A percentile compares a stretch with the other conserved stretches of the same genome.
Conservation (phyloP, 2,888 invertebrate genomes). For the Amiota mariae region DNA sequence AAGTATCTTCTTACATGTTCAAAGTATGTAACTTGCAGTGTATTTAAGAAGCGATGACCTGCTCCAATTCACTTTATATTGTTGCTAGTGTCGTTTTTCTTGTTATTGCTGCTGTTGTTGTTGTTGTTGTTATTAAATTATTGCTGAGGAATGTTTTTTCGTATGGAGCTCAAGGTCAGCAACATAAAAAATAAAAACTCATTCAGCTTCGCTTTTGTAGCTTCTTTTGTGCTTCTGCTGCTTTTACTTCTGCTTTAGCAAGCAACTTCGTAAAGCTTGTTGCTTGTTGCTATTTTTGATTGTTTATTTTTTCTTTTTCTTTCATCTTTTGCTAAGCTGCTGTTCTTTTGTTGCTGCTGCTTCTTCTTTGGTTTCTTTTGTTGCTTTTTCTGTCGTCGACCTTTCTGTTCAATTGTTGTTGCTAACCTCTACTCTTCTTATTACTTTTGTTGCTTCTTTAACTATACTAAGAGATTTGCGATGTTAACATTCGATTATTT, state of each 20-base stretch:
- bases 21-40: neutral
- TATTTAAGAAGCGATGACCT: slow-evolving; percentile 51
- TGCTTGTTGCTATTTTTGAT: neutral
- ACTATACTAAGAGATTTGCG: neutral
- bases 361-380: slow-evolving; percentile 24
- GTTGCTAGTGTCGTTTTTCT: slow-evolving; percentile 12
- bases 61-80: slow-evolving; percentile 59
- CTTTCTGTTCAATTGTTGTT: slow-evolving; percentile 41
- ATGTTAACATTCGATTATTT: no score
- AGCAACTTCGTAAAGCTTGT: neutral
- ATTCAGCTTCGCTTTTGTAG: slow-evolving; percentile 38
- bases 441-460: slow-evolving; percentile 4
- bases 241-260: neutral
- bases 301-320: neutral
- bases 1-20: neutral
- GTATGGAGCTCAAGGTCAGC: slow-evolving; percentile 65
- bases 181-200: slow-evolving; percentile 26
- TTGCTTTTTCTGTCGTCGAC: slow-evolving; percentile 30
- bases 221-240: neutral
- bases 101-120: neutral
- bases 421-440: slow-evolving; percentile 30
- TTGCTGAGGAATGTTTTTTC: slow-evolving; percentile 1
- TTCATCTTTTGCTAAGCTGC: neutral
- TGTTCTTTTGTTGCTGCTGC: slow-evolving; percentile 20
- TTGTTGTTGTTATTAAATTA: no score